Conservation (phyloP, 2,888 invertebrate genomes). For the Brassicogethes aeneus region DNA sequence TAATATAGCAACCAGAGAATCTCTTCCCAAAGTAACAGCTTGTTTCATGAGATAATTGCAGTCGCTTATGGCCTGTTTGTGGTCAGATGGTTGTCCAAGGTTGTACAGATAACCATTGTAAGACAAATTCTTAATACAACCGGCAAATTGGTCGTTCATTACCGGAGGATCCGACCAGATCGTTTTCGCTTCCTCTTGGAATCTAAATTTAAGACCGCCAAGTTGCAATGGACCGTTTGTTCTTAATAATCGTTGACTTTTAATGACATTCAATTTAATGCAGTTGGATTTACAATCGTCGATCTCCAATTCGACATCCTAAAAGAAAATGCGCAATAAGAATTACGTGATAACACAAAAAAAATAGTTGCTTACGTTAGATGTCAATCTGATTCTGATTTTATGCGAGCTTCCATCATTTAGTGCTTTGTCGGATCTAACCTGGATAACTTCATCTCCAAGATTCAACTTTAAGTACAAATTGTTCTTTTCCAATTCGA, state of each 20-base stretch:
- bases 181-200: constrained; percentile 50
- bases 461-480: constrained; percentile 79
- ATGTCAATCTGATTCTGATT: constrained; percentile 66
- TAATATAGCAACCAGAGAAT: constrained; percentile 79
- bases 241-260: constrained; percentile 34
- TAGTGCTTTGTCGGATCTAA: constrained; percentile 58
- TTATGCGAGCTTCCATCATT: constrained; percentile 81
- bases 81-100: constrained; percentile 70
- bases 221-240: constrained; percentile 85
- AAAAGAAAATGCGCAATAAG: constrained; percentile 35
- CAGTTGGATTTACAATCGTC: constrained; percentile 38
- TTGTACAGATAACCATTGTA: constrained; percentile 85
- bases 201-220: constrained; percentile 62
- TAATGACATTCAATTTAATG: constrained; percentile 26
- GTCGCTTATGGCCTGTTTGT: constrained; percentile 55
- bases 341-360: background rate
- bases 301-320: constrained; percentile 35
- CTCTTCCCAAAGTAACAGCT: constrained; percentile 74
- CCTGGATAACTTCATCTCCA: constrained; percentile 69
- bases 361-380: constrained; percentile 23
- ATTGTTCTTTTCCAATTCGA: constrained; percentile 78
- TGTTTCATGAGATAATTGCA: constrained; percentile 66
- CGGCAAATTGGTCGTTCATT: constrained; percentile 63
- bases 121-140: constrained; percentile 87
- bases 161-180: constrained; percentile 66